These are phyloP conservation scores for Tachina grossa DNA, from an alignment of 2,888 invertebrate species.

Conservation along the genomic window DNA sequence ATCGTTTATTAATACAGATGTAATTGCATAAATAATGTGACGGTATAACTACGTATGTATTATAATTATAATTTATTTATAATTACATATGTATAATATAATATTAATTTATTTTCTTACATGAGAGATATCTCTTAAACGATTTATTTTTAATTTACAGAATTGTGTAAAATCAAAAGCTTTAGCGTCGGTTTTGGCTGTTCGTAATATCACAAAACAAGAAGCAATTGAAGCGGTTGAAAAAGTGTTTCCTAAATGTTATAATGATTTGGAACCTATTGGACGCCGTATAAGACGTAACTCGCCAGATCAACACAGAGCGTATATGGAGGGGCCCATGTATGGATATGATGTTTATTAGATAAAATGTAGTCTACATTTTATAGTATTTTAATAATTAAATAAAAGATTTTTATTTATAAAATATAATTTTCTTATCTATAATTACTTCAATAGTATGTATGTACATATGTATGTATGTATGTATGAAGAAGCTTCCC, in stretches of 20 bases:
- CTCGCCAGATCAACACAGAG: slow-evolving; percentile 89
- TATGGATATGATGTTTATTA: slow-evolving; percentile 88
- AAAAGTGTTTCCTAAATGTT: slow-evolving; percentile 94
- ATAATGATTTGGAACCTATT: slow-evolving; percentile 94
- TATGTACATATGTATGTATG: too few relatives aligned
- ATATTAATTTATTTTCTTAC: too few relatives aligned
- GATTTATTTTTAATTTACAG: slow-evolving; percentile 82
- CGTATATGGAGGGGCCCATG: slow-evolving; percentile 89
- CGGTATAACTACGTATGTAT: too few relatives aligned
- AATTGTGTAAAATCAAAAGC: slow-evolving; percentile 96
- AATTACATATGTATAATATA: too few relatives aligned
- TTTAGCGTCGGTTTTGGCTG: slow-evolving; percentile 90
- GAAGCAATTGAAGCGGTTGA: slow-evolving; percentile 91
- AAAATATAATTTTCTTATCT: too few relatives aligned
- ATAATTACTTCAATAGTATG: too few relatives aligned
- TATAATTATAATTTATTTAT: too few relatives aligned
- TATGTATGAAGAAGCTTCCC: too few relatives aligned
- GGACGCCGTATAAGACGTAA: slow-evolving; percentile 90
- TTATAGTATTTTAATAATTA: background rate
- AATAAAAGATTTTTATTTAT: background rate
- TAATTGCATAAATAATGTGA: too few relatives aligned
- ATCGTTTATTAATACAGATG: too few relatives aligned
- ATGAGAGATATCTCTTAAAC: too few relatives aligned
- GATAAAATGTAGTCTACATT: background rate
- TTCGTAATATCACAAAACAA: slow-evolving; percentile 87